Evolutionary conservation across 1,140 invertebrate genomes (phyloP), one percentile per base, ranked within the genome.

Genomic region (Trachymyrmex septentrionalis): DNA sequence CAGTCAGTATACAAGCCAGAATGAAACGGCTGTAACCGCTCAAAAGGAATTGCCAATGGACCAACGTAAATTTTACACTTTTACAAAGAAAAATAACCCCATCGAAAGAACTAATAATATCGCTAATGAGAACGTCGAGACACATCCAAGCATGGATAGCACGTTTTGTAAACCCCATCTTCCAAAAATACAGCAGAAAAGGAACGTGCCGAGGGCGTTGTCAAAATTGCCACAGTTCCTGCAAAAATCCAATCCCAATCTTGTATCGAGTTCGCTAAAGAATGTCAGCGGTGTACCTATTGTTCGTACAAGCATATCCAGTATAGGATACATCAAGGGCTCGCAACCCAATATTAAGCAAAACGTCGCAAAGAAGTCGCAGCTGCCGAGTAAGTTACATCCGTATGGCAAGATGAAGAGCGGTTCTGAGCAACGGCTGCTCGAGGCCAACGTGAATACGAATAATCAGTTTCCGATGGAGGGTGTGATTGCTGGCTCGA

Each of bases 221-320:
- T 94, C 94, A 0, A 94, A 93, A 34, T 82, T 95, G 44, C 94
- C 95, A 0, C 91, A 93, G n/a, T 92, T 91, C 6, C 87, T 95
- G 50, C 94, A 95, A 73, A 95, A 95, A 38, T 95, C 95, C 0
- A 95, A 95, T 93, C 95, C 95, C 0, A 95, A 95, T 93, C 87
- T 95, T 0, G 85, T 91, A 6, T 93, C 92, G 0, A 92, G 82
- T 50, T 87, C 93, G 0, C 66, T 92, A 61, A 93, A 92, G 48
- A 64, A 85, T 9, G 77, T 84, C 0, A 90, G 89, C 55, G 71
- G 63, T 3, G 1, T 30, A 4, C 1, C 55, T 12, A 75, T 72
- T 1, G 69, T 77, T 12, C 73, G 55, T 19, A 69, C 88, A 1
- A 81, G 77, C 2, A 80, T 87, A 50, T 77, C 91, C 16, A 66